phyloP scores from a whole-genome alignment of 1,140 invertebrate species.

The Mercenaria mercenaria region DNA sequence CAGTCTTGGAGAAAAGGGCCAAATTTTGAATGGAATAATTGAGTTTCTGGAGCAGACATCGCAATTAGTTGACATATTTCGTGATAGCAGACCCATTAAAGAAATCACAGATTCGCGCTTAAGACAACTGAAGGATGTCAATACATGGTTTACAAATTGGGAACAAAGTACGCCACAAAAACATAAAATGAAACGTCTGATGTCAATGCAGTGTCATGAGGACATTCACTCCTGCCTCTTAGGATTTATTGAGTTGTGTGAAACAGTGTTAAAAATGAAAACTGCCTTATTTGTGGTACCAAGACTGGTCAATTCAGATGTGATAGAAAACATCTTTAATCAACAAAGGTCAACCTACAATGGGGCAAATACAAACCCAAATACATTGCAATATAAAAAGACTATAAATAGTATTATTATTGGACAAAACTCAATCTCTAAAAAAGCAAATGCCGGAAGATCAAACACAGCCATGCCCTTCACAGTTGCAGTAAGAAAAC shows the following conservation, averaged over 20 bases:
- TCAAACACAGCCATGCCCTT: not conserved
- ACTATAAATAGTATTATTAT: conserved; percentile 59
- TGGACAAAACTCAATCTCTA: conserved; percentile 42
- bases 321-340: conserved; percentile 65
- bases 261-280: not conserved
- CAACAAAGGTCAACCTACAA: conserved; percentile 64
- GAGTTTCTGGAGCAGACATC: conserved; percentile 46
- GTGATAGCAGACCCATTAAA: conserved; percentile 52
- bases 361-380: conserved; percentile 64
- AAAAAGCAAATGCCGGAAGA: conserved; percentile 58
- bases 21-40: conserved; percentile 50
- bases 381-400: conserved; percentile 42
- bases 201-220: conserved; percentile 59
- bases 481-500: not conserved
- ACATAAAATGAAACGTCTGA: conserved; percentile 21
- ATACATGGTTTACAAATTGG: conserved; percentile 1
- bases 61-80: conserved; percentile 46
- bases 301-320: conserved; percentile 60
- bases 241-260: conserved; percentile 45
- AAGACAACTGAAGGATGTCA: not conserved
- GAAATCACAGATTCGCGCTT: conserved; percentile 11
- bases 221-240: conserved; percentile 49
- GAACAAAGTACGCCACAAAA: not conserved
- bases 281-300: conserved; percentile 1
- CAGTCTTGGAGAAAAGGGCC: conserved; percentile 17